phyloP scores from a whole-genome alignment of 2,888 invertebrate species.

The Epinotia demarniana region DNA sequence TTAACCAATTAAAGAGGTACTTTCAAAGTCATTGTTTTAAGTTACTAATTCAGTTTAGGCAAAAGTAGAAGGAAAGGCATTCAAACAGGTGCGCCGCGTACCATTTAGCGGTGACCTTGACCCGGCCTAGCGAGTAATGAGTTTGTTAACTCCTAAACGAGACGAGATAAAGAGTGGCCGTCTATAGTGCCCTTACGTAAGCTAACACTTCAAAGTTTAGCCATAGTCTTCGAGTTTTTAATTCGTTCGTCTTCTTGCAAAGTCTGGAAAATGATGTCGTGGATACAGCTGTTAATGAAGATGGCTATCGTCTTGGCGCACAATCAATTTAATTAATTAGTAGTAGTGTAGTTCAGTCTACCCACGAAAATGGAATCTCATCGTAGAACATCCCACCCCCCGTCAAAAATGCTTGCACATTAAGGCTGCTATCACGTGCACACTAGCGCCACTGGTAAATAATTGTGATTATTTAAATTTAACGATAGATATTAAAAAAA shows the following conservation, averaged over 20 bases:
- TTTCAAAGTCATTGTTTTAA: background rate
- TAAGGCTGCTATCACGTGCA: no score
- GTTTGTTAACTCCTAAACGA: constrained; percentile 37
- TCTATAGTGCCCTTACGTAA: constrained; percentile 1
- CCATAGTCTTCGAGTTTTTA: background rate
- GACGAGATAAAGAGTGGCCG: constrained; percentile 26
- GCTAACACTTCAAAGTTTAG: background rate
- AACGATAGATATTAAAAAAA: no score
- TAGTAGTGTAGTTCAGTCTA: no score
- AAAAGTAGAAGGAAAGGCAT: background rate
- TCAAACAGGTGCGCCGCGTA: constrained; percentile 28
- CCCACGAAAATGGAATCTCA: no score
- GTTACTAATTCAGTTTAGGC: background rate
- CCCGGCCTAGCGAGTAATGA: constrained; percentile 26
- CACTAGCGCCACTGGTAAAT: no score
- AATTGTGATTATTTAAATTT: no score
- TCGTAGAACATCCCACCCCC: no score
- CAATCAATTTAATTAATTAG: no score
- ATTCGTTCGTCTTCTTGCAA: background rate
- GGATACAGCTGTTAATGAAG: background rate
- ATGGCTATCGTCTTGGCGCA: background rate
- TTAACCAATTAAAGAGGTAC: background rate
- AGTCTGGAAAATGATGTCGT: background rate
- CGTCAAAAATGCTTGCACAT: no score
- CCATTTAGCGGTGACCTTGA: constrained; percentile 17